phyloP scores from a whole-genome alignment of 2,888 invertebrate species.

The Drosophila diplacantha region DNA sequence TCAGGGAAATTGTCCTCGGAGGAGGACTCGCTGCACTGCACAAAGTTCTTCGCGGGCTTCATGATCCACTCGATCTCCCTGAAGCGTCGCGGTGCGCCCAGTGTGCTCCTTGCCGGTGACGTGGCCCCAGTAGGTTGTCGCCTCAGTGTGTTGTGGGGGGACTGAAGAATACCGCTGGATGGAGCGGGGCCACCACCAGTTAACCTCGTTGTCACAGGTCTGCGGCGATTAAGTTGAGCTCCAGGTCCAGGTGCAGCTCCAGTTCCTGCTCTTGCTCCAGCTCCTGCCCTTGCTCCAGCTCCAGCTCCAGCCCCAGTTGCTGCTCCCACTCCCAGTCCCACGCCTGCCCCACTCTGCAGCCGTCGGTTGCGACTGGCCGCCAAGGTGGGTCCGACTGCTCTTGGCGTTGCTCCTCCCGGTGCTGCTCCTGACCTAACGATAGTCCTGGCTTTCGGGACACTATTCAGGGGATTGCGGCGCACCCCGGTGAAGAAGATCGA shows the following conservation, averaged over 20 bases:
- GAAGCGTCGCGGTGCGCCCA: neutral
- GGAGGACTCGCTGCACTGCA: conserved; percentile 44
- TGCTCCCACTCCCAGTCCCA: neutral
- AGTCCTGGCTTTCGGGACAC: neutral
- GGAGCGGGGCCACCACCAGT: conserved; percentile 3
- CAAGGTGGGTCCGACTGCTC: neutral
- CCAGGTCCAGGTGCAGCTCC: neutral
- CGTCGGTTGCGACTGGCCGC: neutral
- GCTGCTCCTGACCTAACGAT: neutral
- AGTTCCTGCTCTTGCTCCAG: neutral
- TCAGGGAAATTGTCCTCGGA: conserved; percentile 17
- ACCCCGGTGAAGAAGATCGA: conserved; percentile 41
- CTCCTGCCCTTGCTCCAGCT: neutral
- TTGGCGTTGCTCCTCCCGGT: neutral
- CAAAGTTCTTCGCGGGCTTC: conserved; percentile 37
- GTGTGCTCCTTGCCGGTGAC: neutral
- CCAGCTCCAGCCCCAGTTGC: neutral
- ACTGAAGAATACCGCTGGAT: neutral
- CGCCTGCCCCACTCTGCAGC: neutral
- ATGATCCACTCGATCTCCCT: conserved; percentile 47
- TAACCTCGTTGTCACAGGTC: neutral
- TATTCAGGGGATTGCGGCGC: conserved; percentile 4
- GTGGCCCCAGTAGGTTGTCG: neutral
- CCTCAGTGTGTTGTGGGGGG: neutral
- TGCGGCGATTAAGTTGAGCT: neutral